Conservation (phyloP, 2,888 invertebrate genomes). For the Epiblema foenella region DNA sequence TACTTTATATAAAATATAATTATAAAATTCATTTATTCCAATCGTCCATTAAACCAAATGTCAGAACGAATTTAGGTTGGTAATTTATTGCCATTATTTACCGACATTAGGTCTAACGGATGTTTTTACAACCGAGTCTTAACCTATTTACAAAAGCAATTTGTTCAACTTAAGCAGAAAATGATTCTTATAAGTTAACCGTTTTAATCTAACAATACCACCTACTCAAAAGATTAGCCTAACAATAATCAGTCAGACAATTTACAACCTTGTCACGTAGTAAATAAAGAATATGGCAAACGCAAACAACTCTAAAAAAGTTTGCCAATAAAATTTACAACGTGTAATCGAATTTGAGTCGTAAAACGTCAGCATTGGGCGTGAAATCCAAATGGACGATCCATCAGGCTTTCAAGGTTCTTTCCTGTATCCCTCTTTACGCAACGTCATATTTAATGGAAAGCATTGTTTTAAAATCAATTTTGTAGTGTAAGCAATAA, state of each 20-base stretch:
- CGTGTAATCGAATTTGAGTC: slow-evolving; percentile 13
- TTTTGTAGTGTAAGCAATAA: background rate
- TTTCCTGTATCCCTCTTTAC: background rate
- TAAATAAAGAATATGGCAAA: background rate
- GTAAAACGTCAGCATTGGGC: slow-evolving; percentile 16
- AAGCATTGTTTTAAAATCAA: background rate
- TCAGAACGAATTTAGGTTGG: too few species aligned
- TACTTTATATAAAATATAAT: too few species aligned
- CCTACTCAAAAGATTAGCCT: background rate
- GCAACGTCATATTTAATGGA: background rate
- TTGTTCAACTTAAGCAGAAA: background rate
- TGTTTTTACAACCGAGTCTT: background rate
- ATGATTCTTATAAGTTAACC: slow-evolving; percentile 8
- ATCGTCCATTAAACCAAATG: too few species aligned
- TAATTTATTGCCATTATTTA: too few species aligned
- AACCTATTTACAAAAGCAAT: background rate
- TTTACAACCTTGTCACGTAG: slow-evolving; percentile 1
- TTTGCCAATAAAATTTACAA: slow-evolving; percentile 18
- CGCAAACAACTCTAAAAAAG: slow-evolving; percentile 1
- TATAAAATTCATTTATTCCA: too few species aligned
- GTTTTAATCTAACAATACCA: slow-evolving; percentile 16
- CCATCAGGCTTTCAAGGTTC: background rate
- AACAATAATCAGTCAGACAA: background rate
- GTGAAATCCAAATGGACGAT: background rate
- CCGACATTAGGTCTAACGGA: too few species aligned